Conservation (phyloP, 2,113 vertebrate species). For the Cromileptes altivelis region DNA sequence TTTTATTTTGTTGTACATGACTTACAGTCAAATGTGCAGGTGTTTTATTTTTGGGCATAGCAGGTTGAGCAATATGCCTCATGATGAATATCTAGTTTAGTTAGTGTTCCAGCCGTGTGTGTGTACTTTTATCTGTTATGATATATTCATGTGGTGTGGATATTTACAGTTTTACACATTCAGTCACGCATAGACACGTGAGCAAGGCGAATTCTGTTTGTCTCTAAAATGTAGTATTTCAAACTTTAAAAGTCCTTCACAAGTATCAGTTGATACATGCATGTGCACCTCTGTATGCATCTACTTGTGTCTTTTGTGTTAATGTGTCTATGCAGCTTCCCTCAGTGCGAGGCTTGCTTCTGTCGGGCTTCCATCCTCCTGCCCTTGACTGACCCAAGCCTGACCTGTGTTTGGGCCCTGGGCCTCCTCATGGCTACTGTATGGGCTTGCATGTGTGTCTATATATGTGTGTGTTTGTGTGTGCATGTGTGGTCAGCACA, state of each 20-base stretch:
- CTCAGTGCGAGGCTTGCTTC: constrained; percentile 24
- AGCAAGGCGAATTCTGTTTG: neutral
- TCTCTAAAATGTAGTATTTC: neutral
- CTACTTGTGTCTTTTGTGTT: constrained; percentile 15
- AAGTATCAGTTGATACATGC: neutral
- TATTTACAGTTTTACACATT: neutral
- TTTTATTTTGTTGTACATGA: constrained; percentile 8
- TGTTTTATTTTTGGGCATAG: neutral
- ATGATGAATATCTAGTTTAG: neutral
- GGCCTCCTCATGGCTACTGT: constrained; percentile 54
- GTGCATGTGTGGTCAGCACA: constrained; percentile 37
- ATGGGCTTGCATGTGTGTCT: constrained; percentile 41
- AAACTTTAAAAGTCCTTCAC: neutral
- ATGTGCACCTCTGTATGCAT: constrained; percentile 11
- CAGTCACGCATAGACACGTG: neutral
- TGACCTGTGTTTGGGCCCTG: constrained; percentile 66
- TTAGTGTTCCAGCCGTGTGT: neutral
- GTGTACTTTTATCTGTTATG: neutral
- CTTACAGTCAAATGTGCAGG: neutral
- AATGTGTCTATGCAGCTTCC: constrained; percentile 22
- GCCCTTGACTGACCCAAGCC: constrained; percentile 63
- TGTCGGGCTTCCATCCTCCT: constrained; percentile 38
- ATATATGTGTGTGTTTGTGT: constrained; percentile 32
- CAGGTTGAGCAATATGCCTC: neutral
- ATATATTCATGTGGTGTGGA: no score